A percentile compares a stretch with the other conserved stretches of the same genome.
These are phyloP conservation scores for Ectemnius cavifrons DNA, from an alignment of 2,888 invertebrate species.

Conservation along the genomic window DNA sequence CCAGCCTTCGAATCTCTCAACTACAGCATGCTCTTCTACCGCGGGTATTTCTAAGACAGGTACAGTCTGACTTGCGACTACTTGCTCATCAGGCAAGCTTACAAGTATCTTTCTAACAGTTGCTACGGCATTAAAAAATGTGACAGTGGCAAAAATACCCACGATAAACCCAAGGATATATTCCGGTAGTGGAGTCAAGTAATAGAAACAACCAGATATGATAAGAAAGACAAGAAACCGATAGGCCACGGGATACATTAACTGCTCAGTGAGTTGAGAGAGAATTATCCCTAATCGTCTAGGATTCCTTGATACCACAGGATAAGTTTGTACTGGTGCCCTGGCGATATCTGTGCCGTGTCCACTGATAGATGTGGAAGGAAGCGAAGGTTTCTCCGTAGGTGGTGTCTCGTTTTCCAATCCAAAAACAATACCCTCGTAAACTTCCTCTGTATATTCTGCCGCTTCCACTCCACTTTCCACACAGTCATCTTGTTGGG, in stretches of 20 bases:
- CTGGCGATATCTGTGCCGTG: not conserved
- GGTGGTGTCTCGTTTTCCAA: not conserved
- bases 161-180: conserved; percentile 67
- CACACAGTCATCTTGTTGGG: conserved; percentile 70
- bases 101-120: conserved; percentile 60
- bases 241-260: conserved; percentile 50
- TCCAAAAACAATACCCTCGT: conserved; percentile 2
- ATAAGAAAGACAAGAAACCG: conserved; percentile 30
- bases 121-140: conserved; percentile 55
- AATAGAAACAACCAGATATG: conserved; percentile 60
- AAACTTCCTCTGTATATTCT: conserved; percentile 74
- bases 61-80: conserved; percentile 32
- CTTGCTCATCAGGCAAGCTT: conserved; percentile 50
- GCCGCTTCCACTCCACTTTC: conserved; percentile 76
- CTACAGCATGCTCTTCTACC: conserved; percentile 80
- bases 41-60: conserved; percentile 82
- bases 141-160: conserved; percentile 67
- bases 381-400: not conserved
- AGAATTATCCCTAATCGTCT: conserved; percentile 48
- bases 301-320: not conserved
- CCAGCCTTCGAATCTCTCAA: conserved; percentile 77
- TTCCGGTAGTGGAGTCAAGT: conserved; percentile 66
- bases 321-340: not conserved
- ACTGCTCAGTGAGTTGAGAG: conserved; percentile 58
- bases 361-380: not conserved